phyloP scores from a whole-genome alignment of 1,140 invertebrate genomes.

The Forficula auricularia region DNA sequence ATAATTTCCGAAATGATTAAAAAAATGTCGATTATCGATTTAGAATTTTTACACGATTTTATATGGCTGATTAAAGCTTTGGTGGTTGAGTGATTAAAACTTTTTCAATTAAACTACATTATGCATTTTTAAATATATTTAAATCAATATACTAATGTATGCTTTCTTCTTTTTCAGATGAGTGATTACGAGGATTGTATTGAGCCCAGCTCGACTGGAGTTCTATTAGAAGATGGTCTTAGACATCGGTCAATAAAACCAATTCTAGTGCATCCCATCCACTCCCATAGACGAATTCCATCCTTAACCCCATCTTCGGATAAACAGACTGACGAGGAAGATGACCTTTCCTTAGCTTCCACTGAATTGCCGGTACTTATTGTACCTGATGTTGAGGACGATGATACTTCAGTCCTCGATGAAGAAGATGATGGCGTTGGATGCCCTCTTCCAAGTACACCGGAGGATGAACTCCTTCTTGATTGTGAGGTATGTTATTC shows the following conservation, averaged over 20 bases:
- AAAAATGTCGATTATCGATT: no score
- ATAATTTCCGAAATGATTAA: no score
- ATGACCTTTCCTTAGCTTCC: slow-evolving; percentile 11
- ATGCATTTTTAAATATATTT: no score
- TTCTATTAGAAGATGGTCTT: slow-evolving; percentile 1
- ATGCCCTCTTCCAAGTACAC: slow-evolving; percentile 68
- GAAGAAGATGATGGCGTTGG: slow-evolving; percentile 63
- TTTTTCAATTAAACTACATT: no score
- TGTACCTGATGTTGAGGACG: slow-evolving; percentile 32
- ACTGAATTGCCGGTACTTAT: slow-evolving; percentile 15
- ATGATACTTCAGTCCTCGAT: slow-evolving; percentile 35
- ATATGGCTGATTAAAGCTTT: no score
- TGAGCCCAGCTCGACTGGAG: slow-evolving; percentile 10
- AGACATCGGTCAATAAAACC: slow-evolving; percentile 2
- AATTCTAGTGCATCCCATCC: no score
- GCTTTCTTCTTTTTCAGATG: slow-evolving; percentile 9
- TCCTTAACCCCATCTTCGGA: slow-evolving; percentile 6
- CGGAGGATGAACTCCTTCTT: slow-evolving; percentile 62
- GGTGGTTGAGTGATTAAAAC: no score
- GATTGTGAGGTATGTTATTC: slow-evolving; percentile 43
- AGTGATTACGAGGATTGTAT: slow-evolving; percentile 18
- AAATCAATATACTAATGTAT: no score
- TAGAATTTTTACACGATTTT: no score
- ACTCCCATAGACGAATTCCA: neutral
- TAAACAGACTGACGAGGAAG: neutral